phyloP scores from a whole-genome alignment of 2,888 invertebrate species.

The Volucella inflata region DNA sequence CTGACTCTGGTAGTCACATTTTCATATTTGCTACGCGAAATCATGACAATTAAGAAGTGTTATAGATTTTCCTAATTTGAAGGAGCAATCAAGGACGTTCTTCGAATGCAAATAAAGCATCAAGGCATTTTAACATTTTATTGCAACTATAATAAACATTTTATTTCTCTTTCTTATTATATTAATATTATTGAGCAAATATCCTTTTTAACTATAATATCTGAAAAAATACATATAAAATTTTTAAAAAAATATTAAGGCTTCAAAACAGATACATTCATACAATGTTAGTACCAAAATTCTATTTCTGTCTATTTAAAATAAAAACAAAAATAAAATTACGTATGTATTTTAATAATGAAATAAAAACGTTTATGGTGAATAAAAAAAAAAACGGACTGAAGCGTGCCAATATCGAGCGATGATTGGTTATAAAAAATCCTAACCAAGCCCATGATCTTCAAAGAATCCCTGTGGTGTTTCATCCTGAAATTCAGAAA shows the following conservation, averaged over 20 bases:
- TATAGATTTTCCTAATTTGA: no score
- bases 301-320: not conserved
- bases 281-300: slow-evolving; percentile 18
- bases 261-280: slow-evolving; percentile 16
- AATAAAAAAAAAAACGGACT: slow-evolving; percentile 26
- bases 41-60: no score
- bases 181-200: slow-evolving; percentile 40
- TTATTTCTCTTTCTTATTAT: not conserved
- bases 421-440: not conserved
- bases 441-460: slow-evolving; percentile 98
- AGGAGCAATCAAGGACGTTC: no score
- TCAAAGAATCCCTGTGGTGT: slow-evolving; percentile 99
- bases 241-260: slow-evolving; percentile 11
- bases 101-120: no score
- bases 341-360: slow-evolving; percentile 24
- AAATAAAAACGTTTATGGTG: slow-evolving; percentile 41
- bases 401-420: slow-evolving; percentile 31
- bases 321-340: slow-evolving; percentile 22
- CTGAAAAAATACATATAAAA: slow-evolving; percentile 6
- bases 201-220: not conserved
- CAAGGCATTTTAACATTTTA: no score
- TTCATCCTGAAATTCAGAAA: slow-evolving; percentile 95
- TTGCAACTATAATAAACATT: not conserved
- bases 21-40: no score
- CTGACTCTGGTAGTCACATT: no score